A percentile compares a stretch with the other conserved stretches of the same genome.
Conservation (phyloP, 2,888 invertebrate species). For the Scaptomyza parva region DNA sequence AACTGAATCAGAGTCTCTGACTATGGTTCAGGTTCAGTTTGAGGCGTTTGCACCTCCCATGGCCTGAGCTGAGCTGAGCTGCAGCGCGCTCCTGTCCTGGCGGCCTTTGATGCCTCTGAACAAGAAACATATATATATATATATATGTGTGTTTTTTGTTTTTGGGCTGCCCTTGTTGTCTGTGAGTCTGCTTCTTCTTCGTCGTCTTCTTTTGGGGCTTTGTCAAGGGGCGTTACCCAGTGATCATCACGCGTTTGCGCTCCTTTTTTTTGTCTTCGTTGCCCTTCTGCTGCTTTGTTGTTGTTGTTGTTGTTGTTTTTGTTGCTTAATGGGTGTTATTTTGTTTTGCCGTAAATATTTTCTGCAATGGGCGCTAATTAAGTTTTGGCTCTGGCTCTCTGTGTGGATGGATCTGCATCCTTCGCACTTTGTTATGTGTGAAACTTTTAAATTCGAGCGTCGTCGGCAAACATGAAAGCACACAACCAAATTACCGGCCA, state of each 20-base stretch:
- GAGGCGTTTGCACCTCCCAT: constrained; percentile 81
- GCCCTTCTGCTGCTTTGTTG: not conserved
- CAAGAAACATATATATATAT: not conserved
- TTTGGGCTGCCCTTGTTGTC: constrained; percentile 21
- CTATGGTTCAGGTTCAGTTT: not conserved
- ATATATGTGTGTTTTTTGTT: constrained; percentile 31
- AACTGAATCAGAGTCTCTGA: not conserved
- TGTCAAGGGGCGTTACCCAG: constrained; percentile 82
- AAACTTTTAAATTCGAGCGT: constrained; percentile 75
- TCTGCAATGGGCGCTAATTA: constrained; percentile 82
- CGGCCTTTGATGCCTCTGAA: constrained; percentile 50
- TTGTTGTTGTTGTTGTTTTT: constrained; percentile 10
- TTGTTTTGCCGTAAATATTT: constrained; percentile 81
- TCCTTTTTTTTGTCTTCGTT: constrained; percentile 36
- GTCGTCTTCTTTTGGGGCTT: constrained; percentile 56
- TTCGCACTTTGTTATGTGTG: constrained; percentile 79
- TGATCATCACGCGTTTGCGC: constrained; percentile 84
- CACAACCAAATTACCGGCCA: constrained; percentile 66
- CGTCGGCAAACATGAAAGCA: constrained; percentile 75
- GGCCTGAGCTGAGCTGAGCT: constrained; percentile 58
- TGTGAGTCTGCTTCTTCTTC: constrained; percentile 58
- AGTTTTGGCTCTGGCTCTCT: constrained; percentile 54
- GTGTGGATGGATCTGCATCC: constrained; percentile 67
- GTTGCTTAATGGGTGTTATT: constrained; percentile 81
- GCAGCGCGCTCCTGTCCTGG: constrained; percentile 60